A percentile compares a stretch with the other conserved stretches of the same genome.
Conservation (phyloP, 2,797 vertebrate genomes). For the Notamacropus eugenii region DNA sequence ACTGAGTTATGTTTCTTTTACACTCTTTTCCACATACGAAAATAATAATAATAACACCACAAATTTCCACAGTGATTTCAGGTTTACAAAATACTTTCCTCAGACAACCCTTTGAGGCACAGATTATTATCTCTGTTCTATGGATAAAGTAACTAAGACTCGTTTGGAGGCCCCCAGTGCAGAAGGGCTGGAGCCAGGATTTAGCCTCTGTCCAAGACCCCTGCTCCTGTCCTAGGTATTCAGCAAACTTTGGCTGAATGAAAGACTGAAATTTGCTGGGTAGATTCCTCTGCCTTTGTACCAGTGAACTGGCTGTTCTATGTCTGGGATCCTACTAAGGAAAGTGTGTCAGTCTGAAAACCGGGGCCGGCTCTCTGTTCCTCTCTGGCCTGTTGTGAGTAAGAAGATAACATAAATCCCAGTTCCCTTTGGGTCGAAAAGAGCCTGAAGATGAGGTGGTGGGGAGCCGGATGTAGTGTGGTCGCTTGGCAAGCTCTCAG, state of each 20-base stretch:
- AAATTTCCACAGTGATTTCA: neutral
- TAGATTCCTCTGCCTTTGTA: neutral
- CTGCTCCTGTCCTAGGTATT: neutral
- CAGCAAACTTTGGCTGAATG: neutral
- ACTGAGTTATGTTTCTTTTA: neutral
- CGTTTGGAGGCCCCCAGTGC: neutral
- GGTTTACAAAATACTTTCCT: neutral
- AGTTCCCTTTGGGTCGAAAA: neutral
- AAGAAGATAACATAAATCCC: neutral
- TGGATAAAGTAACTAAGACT: neutral
- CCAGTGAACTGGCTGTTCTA: neutral
- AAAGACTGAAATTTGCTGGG: neutral
- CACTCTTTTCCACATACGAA: neutral
- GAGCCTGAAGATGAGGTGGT: neutral
- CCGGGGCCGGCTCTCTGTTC: neutral
- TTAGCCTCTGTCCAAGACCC: neutral
- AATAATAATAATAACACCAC: neutral
- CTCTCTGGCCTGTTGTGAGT: neutral
- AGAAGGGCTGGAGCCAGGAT: neutral
- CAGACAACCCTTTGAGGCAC: neutral
- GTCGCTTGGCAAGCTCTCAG: fast-evolving
- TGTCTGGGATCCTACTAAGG: neutral
- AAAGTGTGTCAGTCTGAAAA: neutral
- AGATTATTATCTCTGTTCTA: neutral
- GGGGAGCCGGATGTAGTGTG: neutral